A percentile compares a stretch with the other conserved stretches of the same genome.
phyloP scores from a whole-genome alignment of 1,140 invertebrate species.

The Drosophila orosa region DNA sequence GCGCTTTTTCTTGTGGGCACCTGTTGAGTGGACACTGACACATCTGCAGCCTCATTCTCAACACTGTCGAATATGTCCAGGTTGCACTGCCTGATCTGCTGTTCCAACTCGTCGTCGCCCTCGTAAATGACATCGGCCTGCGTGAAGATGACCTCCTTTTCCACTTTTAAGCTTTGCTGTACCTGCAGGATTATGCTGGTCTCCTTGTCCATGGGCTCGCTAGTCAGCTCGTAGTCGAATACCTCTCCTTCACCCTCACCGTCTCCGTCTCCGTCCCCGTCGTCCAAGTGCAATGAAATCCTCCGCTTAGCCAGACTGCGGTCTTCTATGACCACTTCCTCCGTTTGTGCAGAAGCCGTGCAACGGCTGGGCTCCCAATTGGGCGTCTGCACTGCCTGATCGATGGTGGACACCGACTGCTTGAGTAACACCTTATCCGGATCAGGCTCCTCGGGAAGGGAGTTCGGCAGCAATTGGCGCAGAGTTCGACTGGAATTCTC shows the following conservation, averaged over 20 bases:
- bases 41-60: conserved; percentile 47
- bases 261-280: conserved; percentile 2
- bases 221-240: conserved; percentile 62
- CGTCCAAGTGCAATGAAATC: conserved; percentile 3
- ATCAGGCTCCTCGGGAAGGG: conserved; percentile 59
- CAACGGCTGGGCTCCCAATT: conserved; percentile 1
- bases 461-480: conserved; percentile 71
- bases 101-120: conserved; percentile 25
- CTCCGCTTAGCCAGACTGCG: conserved; percentile 17
- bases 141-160: conserved; percentile 55
- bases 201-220: conserved; percentile 43
- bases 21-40: conserved; percentile 10
- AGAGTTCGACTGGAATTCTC: conserved; percentile 75
- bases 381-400: conserved; percentile 51
- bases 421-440: not conserved
- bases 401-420: conserved; percentile 27
- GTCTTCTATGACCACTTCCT: conserved; percentile 26
- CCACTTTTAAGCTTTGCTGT: conserved; percentile 52
- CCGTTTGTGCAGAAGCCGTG: conserved; percentile 45
- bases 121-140: conserved; percentile 32
- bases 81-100: conserved; percentile 37
- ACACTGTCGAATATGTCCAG: conserved; percentile 48
- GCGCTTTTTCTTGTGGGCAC: conserved; percentile 52
- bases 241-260: conserved; percentile 42
- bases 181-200: conserved; percentile 49